A percentile compares a stretch with the other conserved stretches of the same genome.
These are phyloP conservation scores for Lutjanus argentimaculatus DNA, from an alignment of 2,797 vertebrate species.

Conservation along the genomic window DNA sequence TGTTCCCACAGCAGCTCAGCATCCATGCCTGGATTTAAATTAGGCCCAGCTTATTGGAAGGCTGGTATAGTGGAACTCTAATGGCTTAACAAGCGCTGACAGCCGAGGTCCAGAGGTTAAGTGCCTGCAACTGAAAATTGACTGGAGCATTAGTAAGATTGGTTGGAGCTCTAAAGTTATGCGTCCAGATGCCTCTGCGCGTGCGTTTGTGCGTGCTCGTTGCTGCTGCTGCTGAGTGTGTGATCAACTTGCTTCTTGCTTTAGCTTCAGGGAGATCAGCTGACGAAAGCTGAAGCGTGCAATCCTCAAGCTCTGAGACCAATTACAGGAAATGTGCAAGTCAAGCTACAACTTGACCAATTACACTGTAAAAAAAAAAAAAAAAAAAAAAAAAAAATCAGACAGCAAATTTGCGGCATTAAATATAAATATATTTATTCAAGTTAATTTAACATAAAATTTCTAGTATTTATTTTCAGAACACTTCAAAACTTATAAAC, in stretches of 20 bases:
- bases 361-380: no score
- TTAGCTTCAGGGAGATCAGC: constrained; percentile 41
- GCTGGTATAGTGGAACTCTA: constrained; percentile 55
- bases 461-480: no score
- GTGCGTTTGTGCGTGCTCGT: constrained; percentile 20
- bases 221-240: not conserved
- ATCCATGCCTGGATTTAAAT: constrained; percentile 49
- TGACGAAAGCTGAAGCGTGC: constrained; percentile 43
- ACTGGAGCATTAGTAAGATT: constrained; percentile 70
- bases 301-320: constrained; percentile 20
- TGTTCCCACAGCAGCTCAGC: constrained; percentile 19
- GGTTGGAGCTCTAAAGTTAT: constrained; percentile 50
- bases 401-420: no score
- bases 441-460: no score
- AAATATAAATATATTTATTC: no score
- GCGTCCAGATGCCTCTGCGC: constrained; percentile 51
- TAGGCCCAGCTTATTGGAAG: constrained; percentile 33
- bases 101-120: constrained; percentile 80
- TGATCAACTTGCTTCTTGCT: constrained; percentile 23
- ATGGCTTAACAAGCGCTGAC: constrained; percentile 78
- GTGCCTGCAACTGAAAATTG: constrained; percentile 77
- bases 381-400: no score
- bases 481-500: no score
- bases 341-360: constrained; percentile 52
- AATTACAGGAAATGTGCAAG: constrained; percentile 47